A percentile compares a stretch with the other conserved stretches of the same genome.
These are phyloP conservation scores for Melieria picta DNA, from an alignment of 2,888 invertebrate genomes.

Conservation along the genomic window DNA sequence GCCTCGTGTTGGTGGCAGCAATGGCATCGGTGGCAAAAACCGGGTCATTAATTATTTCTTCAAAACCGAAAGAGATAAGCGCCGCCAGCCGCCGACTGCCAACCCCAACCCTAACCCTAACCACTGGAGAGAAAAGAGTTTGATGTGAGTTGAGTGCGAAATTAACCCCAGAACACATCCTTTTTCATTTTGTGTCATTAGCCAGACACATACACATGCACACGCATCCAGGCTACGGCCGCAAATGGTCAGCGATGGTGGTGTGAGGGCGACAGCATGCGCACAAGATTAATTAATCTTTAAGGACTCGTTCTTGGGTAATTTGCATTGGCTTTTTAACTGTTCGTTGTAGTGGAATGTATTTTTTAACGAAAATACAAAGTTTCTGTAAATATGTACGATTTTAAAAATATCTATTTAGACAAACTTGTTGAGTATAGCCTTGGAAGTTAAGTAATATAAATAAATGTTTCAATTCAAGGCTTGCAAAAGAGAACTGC, in stretches of 20 bases:
- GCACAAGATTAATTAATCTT: slow-evolving; percentile 65
- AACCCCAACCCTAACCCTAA: slow-evolving; percentile 6
- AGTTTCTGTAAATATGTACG: too few relatives aligned
- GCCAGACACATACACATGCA: slow-evolving; percentile 46
- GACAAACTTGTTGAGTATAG: too few relatives aligned
- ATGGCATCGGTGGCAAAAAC: slow-evolving; percentile 56
- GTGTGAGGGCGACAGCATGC: slow-evolving; percentile 50
- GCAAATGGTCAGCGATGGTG: too few relatives aligned
- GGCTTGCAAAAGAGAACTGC: too few relatives aligned
- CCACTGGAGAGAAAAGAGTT: slow-evolving; percentile 5
- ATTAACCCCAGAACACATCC: slow-evolving; percentile 52
- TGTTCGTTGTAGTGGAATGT: too few relatives aligned
- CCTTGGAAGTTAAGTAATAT: too few relatives aligned
- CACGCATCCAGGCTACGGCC: not conserved
- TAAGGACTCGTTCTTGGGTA: slow-evolving; percentile 54
- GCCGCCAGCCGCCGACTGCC: slow-evolving; percentile 30
- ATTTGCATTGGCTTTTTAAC: too few relatives aligned
- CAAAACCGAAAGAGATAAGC: slow-evolving; percentile 61
- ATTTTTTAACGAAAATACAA: too few relatives aligned
- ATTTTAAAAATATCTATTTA: too few relatives aligned
- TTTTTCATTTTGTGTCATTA: slow-evolving; percentile 61
- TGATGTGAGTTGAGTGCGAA: slow-evolving; percentile 40
- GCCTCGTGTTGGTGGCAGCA: slow-evolving; percentile 13
- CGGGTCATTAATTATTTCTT: slow-evolving; percentile 66
- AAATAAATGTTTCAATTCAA: too few relatives aligned